Evolutionary conservation across 1,140 invertebrate species (phyloP).

Genomic region (Gryllus bimaculatus): DNA sequence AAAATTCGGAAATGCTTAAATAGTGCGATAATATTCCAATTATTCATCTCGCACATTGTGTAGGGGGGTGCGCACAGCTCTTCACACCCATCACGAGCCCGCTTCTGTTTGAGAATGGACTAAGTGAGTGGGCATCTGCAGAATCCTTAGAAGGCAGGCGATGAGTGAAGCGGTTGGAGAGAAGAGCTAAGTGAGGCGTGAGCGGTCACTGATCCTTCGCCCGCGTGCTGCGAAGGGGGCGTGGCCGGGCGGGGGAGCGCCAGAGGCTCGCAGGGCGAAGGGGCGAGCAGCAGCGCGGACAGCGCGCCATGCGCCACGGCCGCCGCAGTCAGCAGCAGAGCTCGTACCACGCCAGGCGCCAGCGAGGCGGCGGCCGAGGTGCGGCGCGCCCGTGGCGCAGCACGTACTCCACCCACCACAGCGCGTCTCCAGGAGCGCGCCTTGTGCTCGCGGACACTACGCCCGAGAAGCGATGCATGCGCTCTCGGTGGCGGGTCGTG

Average conservation of each 20-base stretch:
- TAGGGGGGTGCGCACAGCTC: no score
- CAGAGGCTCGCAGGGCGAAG: neutral
- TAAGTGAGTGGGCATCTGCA: no score
- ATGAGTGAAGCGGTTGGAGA: no score
- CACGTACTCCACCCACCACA: slow-evolving; percentile 53
- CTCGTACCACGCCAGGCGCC: slow-evolving; percentile 37
- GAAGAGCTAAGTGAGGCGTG: no score
- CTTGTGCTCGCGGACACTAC: slow-evolving; percentile 20
- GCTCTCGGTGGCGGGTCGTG: neutral
- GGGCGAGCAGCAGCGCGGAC: neutral
- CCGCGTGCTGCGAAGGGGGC: no score
- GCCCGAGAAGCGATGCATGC: slow-evolving; percentile 35
- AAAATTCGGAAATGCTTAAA: no score
- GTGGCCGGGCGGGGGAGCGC: neutral
- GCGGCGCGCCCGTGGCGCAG: slow-evolving; percentile 46
- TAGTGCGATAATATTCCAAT: no score
- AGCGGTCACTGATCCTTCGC: no score
- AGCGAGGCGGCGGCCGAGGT: slow-evolving; percentile 44
- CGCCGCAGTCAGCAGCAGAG: slow-evolving; percentile 9
- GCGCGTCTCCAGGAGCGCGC: slow-evolving; percentile 37
- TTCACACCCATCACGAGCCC: no score
- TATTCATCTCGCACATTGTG: no score
- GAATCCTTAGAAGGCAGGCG: no score
- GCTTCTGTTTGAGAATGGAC: no score
- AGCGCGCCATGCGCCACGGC: neutral